These are phyloP conservation scores for Lordiphosa andalusiaca DNA, from an alignment of 2,888 invertebrate species.

Conservation along the genomic window DNA sequence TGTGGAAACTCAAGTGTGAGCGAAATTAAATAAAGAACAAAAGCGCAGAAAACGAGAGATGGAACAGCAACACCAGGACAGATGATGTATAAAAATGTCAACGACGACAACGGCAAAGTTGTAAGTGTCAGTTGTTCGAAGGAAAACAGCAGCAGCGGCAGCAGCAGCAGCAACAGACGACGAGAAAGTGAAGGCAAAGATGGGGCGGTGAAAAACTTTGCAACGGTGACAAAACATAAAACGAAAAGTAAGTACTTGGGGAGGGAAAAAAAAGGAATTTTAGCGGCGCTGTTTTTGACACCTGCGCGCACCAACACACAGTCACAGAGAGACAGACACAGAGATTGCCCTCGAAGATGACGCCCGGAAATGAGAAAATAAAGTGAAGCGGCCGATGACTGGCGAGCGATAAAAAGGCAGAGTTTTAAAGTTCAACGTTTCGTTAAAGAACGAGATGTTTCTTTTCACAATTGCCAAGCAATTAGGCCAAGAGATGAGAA, in stretches of 20 bases:
- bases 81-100: conserved; percentile 70
- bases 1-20: conserved; percentile 1
- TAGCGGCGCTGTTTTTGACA: conserved; percentile 68
- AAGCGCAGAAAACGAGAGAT: conserved; percentile 4
- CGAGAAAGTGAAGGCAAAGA: not conserved
- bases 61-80: conserved; percentile 34
- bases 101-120: conserved; percentile 58
- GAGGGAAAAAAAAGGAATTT: conserved; percentile 23
- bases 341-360: conserved; percentile 23
- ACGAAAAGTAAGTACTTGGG: conserved; percentile 33
- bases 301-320: conserved; percentile 51
- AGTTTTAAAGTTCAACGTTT: not conserved
- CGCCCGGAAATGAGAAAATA: conserved; percentile 67
- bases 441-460: not conserved
- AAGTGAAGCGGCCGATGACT: conserved; percentile 49
- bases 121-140: conserved; percentile 55
- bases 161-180: conserved; percentile 1
- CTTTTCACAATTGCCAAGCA: no score
- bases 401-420: conserved; percentile 44
- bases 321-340: not conserved
- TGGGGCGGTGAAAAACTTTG: conserved; percentile 19
- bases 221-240: conserved; percentile 59
- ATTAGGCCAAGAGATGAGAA: no score
- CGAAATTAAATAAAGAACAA: conserved; percentile 12
- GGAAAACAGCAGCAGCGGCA: no score